Percentiles rank a stretch among this genome's conserved stretches.
phyloP scores from a whole-genome alignment of 2,113 vertebrate genomes.

The Cephalopterus ornatus region DNA sequence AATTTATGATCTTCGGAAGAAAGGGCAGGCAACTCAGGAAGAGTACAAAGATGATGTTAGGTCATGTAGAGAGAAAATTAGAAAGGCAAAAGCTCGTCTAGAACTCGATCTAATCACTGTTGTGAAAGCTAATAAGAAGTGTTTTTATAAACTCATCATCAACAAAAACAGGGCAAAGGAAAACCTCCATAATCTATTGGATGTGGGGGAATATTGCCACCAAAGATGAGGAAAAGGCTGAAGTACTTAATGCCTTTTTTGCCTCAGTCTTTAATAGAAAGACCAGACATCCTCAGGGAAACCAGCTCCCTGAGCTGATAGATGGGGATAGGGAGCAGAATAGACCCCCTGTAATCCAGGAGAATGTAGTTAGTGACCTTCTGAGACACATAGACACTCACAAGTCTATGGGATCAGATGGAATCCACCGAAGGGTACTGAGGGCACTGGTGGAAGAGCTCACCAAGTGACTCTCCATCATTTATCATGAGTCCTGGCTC shows the following conservation, averaged over 20 bases:
- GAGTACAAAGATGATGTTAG: background rate
- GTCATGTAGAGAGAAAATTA: background rate
- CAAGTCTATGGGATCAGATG: background rate
- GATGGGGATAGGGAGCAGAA: background rate
- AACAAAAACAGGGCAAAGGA: background rate
- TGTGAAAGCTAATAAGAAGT: background rate
- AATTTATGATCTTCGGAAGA: background rate
- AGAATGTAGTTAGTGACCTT: background rate
- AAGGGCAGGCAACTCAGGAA: background rate
- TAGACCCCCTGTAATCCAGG: background rate
- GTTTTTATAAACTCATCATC: background rate
- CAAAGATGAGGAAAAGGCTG: background rate
- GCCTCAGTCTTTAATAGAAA: background rate
- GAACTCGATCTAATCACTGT: background rate
- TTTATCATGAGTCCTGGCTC: background rate
- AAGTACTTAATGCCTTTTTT: background rate
- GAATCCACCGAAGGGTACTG: background rate
- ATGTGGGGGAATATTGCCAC: background rate
- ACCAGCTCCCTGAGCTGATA: background rate
- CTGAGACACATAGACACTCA: background rate
- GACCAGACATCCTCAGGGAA: background rate
- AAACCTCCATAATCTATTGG: background rate
- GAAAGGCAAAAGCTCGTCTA: background rate
- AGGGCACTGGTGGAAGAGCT: background rate
- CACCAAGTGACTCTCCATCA: background rate